phyloP scores from a whole-genome alignment of 2,797 vertebrate genomes.

The Nasua narica region DNA sequence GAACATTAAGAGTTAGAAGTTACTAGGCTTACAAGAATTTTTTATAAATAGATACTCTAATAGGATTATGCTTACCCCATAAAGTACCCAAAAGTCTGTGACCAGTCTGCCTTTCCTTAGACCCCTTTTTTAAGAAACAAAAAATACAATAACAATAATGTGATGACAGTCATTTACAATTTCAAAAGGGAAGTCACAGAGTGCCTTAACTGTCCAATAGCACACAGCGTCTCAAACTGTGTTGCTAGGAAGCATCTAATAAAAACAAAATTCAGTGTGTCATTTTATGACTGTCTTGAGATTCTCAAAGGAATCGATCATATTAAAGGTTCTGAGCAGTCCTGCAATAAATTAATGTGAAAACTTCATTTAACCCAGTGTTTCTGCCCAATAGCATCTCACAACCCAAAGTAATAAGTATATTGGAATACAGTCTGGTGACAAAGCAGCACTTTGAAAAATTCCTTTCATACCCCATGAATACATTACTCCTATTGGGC shows the following conservation, averaged over 20 bases:
- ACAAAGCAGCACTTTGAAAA: not conserved
- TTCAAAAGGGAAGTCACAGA: not conserved
- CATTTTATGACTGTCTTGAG: not conserved
- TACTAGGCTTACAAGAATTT: not conserved
- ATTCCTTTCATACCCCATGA: not conserved
- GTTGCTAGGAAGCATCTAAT: not conserved
- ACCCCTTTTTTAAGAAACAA: not conserved
- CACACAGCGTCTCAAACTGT: not conserved
- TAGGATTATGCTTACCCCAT: not conserved
- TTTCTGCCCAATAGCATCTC: not conserved
- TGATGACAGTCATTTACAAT: not conserved
- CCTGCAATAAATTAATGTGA: not conserved
- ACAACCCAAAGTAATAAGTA: not conserved
- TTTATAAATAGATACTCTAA: not conserved
- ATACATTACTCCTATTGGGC: conserved; percentile 7
- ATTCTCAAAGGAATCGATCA: not conserved
- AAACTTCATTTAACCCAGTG: not conserved
- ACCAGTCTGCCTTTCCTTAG: not conserved
- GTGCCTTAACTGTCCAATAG: not conserved
- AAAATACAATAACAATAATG: not conserved
- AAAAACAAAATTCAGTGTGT: not conserved
- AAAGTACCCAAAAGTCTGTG: not conserved
- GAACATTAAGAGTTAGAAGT: not conserved
- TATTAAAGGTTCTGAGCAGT: not conserved
- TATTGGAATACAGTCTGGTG: not conserved